Base-by-base conservation (phyloP, 1,140 invertebrate genomes). In the Mactra quadrangularis region DNA sequence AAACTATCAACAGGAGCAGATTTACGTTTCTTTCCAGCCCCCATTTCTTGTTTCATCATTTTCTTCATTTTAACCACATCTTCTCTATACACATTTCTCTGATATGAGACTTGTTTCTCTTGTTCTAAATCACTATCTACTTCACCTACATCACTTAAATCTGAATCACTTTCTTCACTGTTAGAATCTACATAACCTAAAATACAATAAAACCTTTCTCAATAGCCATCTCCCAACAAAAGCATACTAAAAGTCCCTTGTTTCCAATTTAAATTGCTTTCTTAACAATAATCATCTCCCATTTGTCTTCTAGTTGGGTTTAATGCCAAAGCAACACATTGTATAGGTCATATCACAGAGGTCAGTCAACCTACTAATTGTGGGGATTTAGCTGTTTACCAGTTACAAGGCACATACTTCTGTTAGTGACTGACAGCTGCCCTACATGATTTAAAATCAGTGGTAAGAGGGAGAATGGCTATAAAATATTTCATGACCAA, bases 131-230 rank as follows among this genome's bases (percentile, higher is more conserved):
- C 93, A 31, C 91, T 92, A 71, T 93, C 93, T 25, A 93, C 29
- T 31, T 87, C 90, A n/a, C 86, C 90, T 35, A 92, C 89, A 87
- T 92, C 92, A n/a, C 91, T 92, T 31, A 92, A 29, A 59, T 93
- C 92, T 6, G 91, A 92, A 79, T 93, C 93, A 87, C 90, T 91
- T 13, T 89, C 92, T 64, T 93, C 93, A 87, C 91, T 92, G 85
- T 93, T 90, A 1, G 91, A 92, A 79, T 93, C 92, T 25, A 92
- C 79, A 85, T 89, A 92, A n/a, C 90, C 92, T 92, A 82, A 13
- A 78, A 82, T 41, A 38, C 22, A 27, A 47, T n/a, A 87, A 7
- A 50, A 3, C 31, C 27, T 17, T 0, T 33, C 27, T 35, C 4
- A 33, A 19, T 33, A 22, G 55, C 0, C 6, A 59, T 19, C 1